These are phyloP conservation scores for Alfaro cultratus DNA, from an alignment of 2,797 vertebrate genomes.

Conservation along the genomic window DNA sequence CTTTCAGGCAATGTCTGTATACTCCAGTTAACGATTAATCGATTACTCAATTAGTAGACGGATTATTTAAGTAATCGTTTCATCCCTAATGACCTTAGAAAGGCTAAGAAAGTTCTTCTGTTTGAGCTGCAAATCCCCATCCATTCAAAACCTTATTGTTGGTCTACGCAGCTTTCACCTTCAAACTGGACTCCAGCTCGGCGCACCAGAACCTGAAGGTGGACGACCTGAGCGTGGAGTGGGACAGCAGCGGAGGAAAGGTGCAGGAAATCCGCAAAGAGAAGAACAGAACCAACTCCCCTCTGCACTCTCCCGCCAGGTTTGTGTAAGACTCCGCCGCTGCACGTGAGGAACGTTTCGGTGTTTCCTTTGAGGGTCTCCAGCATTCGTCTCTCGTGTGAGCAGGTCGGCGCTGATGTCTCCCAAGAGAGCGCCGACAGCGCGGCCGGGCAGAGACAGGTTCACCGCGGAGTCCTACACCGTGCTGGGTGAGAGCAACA, in stretches of 20 bases:
- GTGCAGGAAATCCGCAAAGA: constrained; percentile 95
- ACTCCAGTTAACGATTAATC: too few relatives aligned
- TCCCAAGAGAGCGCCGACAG: constrained; percentile 88
- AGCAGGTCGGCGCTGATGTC: constrained; percentile 88
- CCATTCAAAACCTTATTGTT: not conserved
- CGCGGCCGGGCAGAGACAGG: constrained; percentile 88
- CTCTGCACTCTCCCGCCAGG: constrained; percentile 95
- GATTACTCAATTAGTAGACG: too few relatives aligned
- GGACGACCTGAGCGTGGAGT: constrained; percentile 92
- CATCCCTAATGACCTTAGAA: not conserved
- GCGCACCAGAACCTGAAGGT: constrained; percentile 95
- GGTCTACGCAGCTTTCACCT: constrained; percentile 85
- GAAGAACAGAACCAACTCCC: constrained; percentile 89
- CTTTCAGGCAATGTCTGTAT: too few relatives aligned
- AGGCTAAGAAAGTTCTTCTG: not conserved
- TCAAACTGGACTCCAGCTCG: constrained; percentile 89
- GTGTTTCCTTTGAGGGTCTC: not conserved
- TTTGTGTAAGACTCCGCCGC: constrained; percentile 49
- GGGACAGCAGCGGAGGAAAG: constrained; percentile 94
- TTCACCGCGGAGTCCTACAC: constrained; percentile 98
- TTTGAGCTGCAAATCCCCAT: not conserved
- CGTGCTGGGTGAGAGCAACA: constrained; percentile 86
- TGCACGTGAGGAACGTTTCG: not conserved
- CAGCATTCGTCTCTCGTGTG: constrained; percentile 3
- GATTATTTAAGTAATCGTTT: too few relatives aligned